Percentiles rank a stretch among this genome's conserved stretches.
Conservation (phyloP, 2,113 vertebrate genomes). For the Poeciliopsis occidentalis region DNA sequence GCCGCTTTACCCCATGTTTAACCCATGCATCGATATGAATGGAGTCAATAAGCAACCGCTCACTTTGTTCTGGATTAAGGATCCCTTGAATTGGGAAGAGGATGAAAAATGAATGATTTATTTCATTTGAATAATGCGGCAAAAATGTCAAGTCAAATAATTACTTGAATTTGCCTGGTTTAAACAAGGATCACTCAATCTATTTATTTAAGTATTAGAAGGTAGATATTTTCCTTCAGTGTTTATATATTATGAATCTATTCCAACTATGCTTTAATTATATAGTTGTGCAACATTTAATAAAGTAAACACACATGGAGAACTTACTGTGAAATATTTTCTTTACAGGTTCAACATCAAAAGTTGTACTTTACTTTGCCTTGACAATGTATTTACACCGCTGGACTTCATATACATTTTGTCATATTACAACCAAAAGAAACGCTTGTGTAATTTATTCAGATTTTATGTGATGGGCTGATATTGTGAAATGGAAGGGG, state of each 20-base stretch:
- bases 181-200: too few species aligned
- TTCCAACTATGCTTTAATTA: background rate
- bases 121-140: background rate
- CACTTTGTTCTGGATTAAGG: conserved; percentile 66
- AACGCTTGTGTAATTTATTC: background rate
- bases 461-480: background rate
- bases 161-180: background rate
- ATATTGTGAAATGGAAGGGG: background rate
- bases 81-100: conserved; percentile 48
- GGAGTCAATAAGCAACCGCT: conserved; percentile 70
- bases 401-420: background rate
- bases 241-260: background rate
- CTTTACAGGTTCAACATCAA: background rate
- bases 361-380: background rate
- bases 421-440: background rate
- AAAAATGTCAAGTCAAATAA: too few species aligned
- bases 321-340: background rate
- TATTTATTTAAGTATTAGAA: background rate
- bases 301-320: background rate
- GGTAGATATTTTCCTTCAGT: background rate
- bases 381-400: background rate
- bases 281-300: background rate
- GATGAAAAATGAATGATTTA: conserved; percentile 11
- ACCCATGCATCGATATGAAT: conserved; percentile 73
- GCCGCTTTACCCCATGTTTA: conserved; percentile 68